These are phyloP conservation scores for Danaus plexippus DNA, from an alignment of 1,140 invertebrate species.

Conservation along the genomic window DNA sequence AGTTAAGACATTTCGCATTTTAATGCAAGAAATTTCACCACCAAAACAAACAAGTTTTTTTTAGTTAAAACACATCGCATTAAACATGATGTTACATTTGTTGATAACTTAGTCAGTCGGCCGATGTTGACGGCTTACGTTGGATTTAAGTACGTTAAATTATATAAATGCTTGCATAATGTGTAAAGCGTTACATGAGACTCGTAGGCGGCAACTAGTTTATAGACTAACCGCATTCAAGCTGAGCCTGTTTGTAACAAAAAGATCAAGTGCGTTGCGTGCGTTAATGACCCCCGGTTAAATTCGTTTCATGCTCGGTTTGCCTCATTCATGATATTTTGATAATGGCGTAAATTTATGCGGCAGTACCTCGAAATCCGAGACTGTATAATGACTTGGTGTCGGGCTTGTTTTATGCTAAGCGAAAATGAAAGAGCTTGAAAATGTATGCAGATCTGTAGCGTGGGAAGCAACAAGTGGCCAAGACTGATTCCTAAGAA, in stretches of 20 bases:
- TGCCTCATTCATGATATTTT: slow-evolving; percentile 63
- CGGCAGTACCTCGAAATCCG: slow-evolving; percentile 57
- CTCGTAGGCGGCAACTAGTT: slow-evolving; percentile 9
- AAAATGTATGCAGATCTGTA: slow-evolving; percentile 65
- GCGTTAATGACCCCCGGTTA: slow-evolving; percentile 59
- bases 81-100: neutral
- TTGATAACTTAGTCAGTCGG: no score
- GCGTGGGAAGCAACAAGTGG: slow-evolving; percentile 69
- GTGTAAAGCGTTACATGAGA: neutral
- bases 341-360: slow-evolving; percentile 66
- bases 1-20: slow-evolving; percentile 17
- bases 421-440: slow-evolving; percentile 61
- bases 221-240: slow-evolving; percentile 2
- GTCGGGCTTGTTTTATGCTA: slow-evolving; percentile 67
- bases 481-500: slow-evolving; percentile 45
- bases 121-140: neutral
- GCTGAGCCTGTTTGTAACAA: slow-evolving; percentile 8
- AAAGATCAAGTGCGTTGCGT: slow-evolving; percentile 43
- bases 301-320: slow-evolving; percentile 53
- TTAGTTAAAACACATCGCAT: slow-evolving; percentile 7
- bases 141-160: slow-evolving; percentile 1
- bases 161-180: no score
- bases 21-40: slow-evolving; percentile 9
- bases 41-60: slow-evolving; percentile 8
- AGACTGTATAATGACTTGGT: slow-evolving; percentile 63